Evolutionary conservation across 2,113 vertebrate species (phyloP), one percentile per base, ranked within the genome.

Genomic region (Scopus umbretta): DNA sequence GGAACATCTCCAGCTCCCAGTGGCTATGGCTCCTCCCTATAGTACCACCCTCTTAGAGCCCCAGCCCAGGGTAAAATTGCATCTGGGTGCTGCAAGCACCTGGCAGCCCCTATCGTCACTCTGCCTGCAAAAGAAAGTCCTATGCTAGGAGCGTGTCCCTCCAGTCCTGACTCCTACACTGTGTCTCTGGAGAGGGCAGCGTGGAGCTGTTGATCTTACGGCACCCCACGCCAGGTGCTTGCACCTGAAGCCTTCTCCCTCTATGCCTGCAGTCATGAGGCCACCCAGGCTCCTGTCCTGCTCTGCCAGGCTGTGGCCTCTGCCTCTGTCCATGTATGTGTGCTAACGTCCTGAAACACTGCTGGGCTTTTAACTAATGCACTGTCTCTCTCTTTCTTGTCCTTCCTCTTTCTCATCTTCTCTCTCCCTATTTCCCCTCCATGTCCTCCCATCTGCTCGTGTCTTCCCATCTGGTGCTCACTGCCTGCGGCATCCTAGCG

Each of bases 401-500:
- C 85, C n/a, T 86, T 72, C 26, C 17, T 32, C 53, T 82, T 80
- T 50, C 74, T 90, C 29, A 11, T 38, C 27, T 17, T 55, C 30
- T 84, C 72, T 70, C 26, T 79, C 52, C 50, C 81, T 3, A 2
- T 86, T 93, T 83, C 15, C 85, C 75, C 86, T 83, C 72, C 8
- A 6, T 9, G 1, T 63, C 73, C 27, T 81, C 8, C 45, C 0
- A 0, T 61, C 66, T 67, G 19, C 52, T 80, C 61, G 13, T 10
- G 0, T 68, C 66, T 10, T 92, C 66, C 70, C 5, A 0, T 43
- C 43, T 13, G 92, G 36, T 72, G 65, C 85, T 67, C 53, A 22
- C 90, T 91, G 65, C 93, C 84, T 66, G n/a, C 23, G 82, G 56
- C 85, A 36, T 92, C 88, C 79, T 93, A 99, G 99, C 98, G 8